Conservation (phyloP, 2,888 invertebrate genomes). For the Parapristionchus giblindavisi region DNA sequence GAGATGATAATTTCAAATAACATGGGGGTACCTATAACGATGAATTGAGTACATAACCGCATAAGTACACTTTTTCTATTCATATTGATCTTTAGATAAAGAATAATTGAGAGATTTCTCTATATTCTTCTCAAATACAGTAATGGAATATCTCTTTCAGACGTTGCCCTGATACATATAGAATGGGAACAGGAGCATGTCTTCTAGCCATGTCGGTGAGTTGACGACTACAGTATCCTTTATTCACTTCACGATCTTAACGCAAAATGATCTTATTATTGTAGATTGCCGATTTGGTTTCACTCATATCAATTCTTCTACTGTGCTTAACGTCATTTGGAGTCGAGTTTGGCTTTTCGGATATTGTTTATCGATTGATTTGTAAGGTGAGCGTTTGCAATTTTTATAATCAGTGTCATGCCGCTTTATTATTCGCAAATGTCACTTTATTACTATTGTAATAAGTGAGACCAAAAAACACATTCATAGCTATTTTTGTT, state of each 20-base stretch:
- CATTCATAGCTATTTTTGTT: too few species aligned
- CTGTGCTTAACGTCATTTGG: constrained; percentile 32
- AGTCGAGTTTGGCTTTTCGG: constrained; percentile 9
- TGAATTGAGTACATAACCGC: too few species aligned
- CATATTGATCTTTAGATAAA: too few species aligned
- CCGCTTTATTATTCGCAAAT: too few species aligned
- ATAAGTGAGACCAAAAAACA: too few species aligned
- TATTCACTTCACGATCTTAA: background rate
- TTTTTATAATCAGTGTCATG: background rate
- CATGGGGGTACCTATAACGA: too few species aligned
- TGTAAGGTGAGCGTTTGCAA: constrained; percentile 29
- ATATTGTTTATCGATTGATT: constrained; percentile 14
- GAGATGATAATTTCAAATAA: too few species aligned
- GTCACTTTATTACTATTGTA: too few species aligned
- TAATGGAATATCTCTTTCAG: background rate
- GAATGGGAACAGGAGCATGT: constrained; percentile 32
- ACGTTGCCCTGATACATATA: constrained; percentile 27
- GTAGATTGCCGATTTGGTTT: constrained; percentile 16
- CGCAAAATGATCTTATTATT: background rate
- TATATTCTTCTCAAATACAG: too few species aligned
- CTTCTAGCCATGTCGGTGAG: constrained; percentile 39
- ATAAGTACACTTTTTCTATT: too few species aligned
- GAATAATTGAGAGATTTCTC: too few species aligned
- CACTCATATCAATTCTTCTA: constrained; percentile 20
- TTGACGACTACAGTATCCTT: background rate